phyloP scores from a whole-genome alignment of 2,888 invertebrate species.

The Andrena dorsata region DNA sequence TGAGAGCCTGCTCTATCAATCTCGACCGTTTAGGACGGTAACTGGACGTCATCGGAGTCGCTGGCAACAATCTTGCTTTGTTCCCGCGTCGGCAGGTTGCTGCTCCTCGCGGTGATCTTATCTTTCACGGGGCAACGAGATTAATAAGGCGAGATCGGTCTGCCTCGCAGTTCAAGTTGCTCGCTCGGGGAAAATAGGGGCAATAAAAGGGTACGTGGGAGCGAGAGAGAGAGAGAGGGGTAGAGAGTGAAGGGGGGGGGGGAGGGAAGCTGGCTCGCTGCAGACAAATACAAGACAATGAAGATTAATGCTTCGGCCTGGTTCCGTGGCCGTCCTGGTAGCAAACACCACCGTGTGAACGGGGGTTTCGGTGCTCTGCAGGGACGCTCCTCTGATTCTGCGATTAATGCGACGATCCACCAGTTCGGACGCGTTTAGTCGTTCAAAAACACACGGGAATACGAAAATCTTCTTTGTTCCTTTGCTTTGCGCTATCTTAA shows the following conservation, averaged over 20 bases:
- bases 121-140: slow-evolving; percentile 62
- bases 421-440: not conserved
- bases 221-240: slow-evolving; percentile 30
- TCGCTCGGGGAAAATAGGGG: slow-evolving; percentile 38
- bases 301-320: slow-evolving; percentile 79
- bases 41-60: slow-evolving; percentile 47
- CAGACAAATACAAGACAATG: slow-evolving; percentile 81
- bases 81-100: slow-evolving; percentile 51
- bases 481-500: too few species aligned
- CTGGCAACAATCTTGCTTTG: slow-evolving; percentile 30
- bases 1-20: slow-evolving; percentile 50
- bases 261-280: slow-evolving; percentile 55
- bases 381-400: slow-evolving; percentile 11
- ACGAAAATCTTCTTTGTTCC: not conserved
- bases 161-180: slow-evolving; percentile 37
- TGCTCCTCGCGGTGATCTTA: slow-evolving; percentile 65
- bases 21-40: slow-evolving; percentile 44
- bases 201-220: slow-evolving; percentile 22
- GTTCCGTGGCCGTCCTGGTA: slow-evolving; percentile 50
- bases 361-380: slow-evolving; percentile 50
- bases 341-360: slow-evolving; percentile 63
- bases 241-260: slow-evolving; percentile 44
- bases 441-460: not conserved
- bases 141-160: slow-evolving; percentile 71
- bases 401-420: not conserved